These are phyloP conservation scores for Pristionchus mayeri DNA, from an alignment of 2,888 invertebrate genomes.

Conservation along the genomic window DNA sequence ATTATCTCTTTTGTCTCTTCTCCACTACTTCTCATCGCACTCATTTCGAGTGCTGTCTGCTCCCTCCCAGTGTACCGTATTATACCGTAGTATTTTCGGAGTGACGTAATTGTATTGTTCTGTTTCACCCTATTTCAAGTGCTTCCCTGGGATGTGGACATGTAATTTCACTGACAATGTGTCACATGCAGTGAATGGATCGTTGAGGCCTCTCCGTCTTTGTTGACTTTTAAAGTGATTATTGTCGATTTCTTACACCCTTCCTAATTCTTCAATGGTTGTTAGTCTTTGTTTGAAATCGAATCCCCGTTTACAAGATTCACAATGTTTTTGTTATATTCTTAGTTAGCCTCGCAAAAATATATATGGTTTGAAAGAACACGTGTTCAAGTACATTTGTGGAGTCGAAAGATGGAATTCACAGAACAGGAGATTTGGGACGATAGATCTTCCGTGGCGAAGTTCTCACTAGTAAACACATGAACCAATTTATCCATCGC, in stretches of 20 bases:
- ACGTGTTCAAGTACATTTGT: neutral
- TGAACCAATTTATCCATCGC: conserved; percentile 35
- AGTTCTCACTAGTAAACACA: neutral
- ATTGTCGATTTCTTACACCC: conserved; percentile 13
- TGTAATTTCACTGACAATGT: neutral
- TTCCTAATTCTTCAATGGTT: neutral
- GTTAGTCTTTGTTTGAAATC: neutral
- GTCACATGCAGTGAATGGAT: neutral
- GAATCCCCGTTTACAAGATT: neutral
- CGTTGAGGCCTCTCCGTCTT: neutral
- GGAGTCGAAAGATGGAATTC: neutral
- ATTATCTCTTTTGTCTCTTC: neutral
- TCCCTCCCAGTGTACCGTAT: neutral
- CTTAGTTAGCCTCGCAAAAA: conserved; percentile 15
- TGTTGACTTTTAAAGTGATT: neutral
- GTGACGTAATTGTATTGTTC: neutral
- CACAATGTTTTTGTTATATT: conserved; percentile 21
- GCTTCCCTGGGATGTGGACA: neutral
- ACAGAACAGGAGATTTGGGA: neutral
- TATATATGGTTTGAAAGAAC: neutral
- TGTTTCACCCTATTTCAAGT: neutral
- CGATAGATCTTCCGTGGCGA: neutral
- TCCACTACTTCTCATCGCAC: neutral
- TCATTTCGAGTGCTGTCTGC: neutral
- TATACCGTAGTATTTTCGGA: neutral